A percentile compares a stretch with the other conserved stretches of the same genome.
These are phyloP conservation scores for Asarcornis scutulata DNA, from an alignment of 2,113 vertebrate genomes.

Conservation along the genomic window DNA sequence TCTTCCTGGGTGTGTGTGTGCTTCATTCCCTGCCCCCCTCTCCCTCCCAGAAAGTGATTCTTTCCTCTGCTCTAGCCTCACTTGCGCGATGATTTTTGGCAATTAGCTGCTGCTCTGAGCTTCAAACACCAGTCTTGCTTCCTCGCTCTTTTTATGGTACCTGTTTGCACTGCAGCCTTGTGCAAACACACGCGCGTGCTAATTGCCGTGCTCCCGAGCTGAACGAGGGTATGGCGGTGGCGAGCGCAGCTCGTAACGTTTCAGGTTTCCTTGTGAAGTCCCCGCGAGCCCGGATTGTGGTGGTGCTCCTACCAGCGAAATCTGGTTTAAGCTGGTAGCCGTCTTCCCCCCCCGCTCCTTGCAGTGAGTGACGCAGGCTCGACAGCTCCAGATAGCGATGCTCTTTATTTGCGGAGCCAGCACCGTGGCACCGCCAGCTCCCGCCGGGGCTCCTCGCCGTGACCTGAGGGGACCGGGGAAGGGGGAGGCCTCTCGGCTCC, in stretches of 20 bases:
- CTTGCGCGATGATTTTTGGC: constrained; percentile 45
- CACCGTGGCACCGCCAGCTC: constrained; percentile 4
- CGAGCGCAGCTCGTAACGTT: constrained; percentile 24
- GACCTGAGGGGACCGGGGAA: constrained; percentile 18
- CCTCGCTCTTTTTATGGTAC: background rate
- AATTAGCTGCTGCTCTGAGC: constrained; percentile 41
- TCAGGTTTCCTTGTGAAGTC: constrained; percentile 57
- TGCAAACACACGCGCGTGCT: constrained; percentile 33
- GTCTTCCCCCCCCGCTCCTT: constrained; percentile 43
- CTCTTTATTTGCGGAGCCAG: constrained; percentile 63
- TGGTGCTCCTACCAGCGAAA: constrained; percentile 72
- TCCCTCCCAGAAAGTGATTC: constrained; percentile 33
- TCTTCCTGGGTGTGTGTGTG: background rate
- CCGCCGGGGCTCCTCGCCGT: background rate
- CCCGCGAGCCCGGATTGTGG: constrained; percentile 50
- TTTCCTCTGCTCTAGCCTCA: constrained; percentile 7
- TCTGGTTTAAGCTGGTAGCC: constrained; percentile 75
- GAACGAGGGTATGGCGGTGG: background rate
- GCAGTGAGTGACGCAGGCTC: constrained; percentile 74
- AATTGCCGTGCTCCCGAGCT: constrained; percentile 38
- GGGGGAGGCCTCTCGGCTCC: constrained; percentile 13
- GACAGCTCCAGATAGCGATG: constrained; percentile 70
- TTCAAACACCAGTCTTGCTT: constrained; percentile 25
- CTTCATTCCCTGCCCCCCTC: constrained; percentile 29
- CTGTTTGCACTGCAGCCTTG: constrained; percentile 11